These are phyloP conservation scores for Octopus bimaculoides DNA, from an alignment of 1,140 invertebrate genomes.

Conservation along the genomic window DNA sequence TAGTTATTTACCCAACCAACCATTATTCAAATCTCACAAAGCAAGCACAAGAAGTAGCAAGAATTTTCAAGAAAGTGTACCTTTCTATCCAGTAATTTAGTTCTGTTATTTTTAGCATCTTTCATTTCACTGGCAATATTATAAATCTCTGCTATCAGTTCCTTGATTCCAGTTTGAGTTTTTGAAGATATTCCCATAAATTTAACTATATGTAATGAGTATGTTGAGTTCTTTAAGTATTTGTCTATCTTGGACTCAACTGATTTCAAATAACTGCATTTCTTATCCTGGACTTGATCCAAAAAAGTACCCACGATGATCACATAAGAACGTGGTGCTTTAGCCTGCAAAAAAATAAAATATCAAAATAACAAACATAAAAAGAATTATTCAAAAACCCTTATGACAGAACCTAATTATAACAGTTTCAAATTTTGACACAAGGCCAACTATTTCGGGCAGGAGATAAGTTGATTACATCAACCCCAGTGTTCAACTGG, in stretches of 20 bases:
- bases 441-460: too few relatives aligned
- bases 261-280: not conserved
- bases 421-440: too few relatives aligned
- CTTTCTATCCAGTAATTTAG: not conserved
- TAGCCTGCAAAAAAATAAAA: conserved; percentile 33
- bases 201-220: not conserved
- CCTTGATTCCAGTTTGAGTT: not conserved
- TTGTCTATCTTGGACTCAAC: not conserved
- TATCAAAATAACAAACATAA: not conserved
- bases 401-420: too few relatives aligned
- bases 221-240: not conserved
- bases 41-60: too few relatives aligned
- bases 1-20: too few relatives aligned
- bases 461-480: too few relatives aligned
- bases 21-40: too few relatives aligned
- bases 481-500: too few relatives aligned
- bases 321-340: conserved; percentile 33
- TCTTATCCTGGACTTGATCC: conserved; percentile 29
- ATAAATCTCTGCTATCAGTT: not conserved
- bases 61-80: not conserved
- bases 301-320: conserved; percentile 46
- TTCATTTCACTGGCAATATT: not conserved
- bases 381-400: not conserved
- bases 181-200: not conserved
- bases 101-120: not conserved